These are phyloP conservation scores for Oryctes rhinoceros DNA, from an alignment of 1,140 invertebrate species.

Conservation along the genomic window DNA sequence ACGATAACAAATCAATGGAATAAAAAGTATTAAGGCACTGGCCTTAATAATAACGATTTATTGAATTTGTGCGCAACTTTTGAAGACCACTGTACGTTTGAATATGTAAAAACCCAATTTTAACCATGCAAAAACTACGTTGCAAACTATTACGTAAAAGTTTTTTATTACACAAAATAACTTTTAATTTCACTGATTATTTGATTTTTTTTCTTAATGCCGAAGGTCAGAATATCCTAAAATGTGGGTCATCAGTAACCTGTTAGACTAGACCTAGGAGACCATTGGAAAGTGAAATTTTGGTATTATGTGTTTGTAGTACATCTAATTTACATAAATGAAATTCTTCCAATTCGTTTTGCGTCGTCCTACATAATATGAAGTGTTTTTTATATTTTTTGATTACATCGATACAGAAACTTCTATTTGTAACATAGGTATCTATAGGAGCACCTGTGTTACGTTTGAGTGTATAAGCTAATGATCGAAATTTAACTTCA, in stretches of 20 bases:
- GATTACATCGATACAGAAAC: neutral
- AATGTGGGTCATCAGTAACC: neutral
- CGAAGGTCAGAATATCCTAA: neutral
- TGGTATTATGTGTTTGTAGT: neutral
- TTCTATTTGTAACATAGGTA: neutral
- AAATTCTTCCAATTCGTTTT: neutral
- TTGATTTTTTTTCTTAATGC: neutral
- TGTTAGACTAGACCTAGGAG: neutral
- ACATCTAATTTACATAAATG: neutral
- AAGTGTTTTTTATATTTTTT: no score
- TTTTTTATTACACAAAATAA: neutral
- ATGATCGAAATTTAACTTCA: neutral
- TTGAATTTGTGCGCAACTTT: no score
- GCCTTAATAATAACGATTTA: no score
- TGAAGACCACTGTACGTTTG: no score
- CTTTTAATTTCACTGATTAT: neutral
- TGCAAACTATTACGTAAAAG: neutral
- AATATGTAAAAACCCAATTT: no score
- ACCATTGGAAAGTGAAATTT: slow-evolving; percentile 3
- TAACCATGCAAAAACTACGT: neutral
- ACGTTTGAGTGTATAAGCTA: neutral
- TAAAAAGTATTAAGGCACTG: no score
- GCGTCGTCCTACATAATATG: neutral
- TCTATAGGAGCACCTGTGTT: neutral
- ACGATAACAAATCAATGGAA: no score